phyloP scores from a whole-genome alignment of 1,140 invertebrate species.

The Leptinotarsa undecemlineata region DNA sequence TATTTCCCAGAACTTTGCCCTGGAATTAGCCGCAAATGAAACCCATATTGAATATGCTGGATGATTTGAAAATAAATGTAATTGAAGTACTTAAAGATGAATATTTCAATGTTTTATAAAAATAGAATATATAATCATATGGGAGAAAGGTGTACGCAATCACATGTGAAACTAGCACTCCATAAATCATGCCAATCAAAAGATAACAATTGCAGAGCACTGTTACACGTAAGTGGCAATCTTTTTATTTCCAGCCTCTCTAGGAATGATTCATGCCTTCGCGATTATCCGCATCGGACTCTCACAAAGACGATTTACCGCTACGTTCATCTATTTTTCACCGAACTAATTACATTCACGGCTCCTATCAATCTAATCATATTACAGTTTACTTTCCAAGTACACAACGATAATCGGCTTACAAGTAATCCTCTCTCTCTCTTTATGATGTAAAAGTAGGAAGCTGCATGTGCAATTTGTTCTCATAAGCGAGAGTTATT shows the following conservation, averaged over 20 bases:
- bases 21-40: too few species aligned
- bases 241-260: background rate
- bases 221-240: background rate
- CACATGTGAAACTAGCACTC: background rate
- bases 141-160: too few species aligned
- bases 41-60: too few species aligned
- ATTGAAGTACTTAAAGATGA: too few species aligned
- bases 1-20: too few species aligned
- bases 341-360: background rate
- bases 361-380: background rate
- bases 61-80: too few species aligned
- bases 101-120: too few species aligned
- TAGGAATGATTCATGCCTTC: background rate
- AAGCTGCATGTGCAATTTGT: conserved; percentile 8
- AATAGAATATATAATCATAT: too few species aligned
- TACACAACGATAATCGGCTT: background rate
- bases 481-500: background rate
- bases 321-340: conserved; percentile 3
- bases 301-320: background rate
- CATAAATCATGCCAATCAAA: background rate
- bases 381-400: conserved; percentile 6
- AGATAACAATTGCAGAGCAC: background rate
- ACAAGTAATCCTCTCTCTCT: background rate
- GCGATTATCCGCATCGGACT: background rate
- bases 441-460: background rate